A percentile compares a stretch with the other conserved stretches of the same genome.
Conservation (phyloP, 2,113 vertebrate species). For the Dicentrarchus labrax region DNA sequence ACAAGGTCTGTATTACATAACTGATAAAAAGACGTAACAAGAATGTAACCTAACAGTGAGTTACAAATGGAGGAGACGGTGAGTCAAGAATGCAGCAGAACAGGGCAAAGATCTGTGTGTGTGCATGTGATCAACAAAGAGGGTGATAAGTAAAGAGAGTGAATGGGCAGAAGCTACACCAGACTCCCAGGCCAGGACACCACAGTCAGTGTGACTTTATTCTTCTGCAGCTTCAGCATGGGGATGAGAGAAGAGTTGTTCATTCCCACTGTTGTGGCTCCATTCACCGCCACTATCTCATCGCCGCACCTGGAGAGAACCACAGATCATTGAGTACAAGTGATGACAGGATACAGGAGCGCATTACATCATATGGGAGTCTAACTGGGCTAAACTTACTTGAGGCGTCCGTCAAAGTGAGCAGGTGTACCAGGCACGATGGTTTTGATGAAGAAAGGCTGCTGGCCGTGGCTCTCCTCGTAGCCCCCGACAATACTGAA, state of each 20-base stretch:
- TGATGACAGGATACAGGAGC: background rate
- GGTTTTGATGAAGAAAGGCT: constrained; percentile 97
- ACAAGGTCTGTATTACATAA: constrained; percentile 16
- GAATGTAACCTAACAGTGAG: constrained; percentile 1
- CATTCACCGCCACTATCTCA: constrained; percentile 94
- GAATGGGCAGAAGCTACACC: constrained; percentile 75
- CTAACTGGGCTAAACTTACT: constrained; percentile 80
- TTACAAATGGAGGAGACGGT: background rate
- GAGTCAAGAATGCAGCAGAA: constrained; percentile 41
- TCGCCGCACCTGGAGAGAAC: constrained; percentile 89
- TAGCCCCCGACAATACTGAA: constrained; percentile 96
- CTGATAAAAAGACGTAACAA: background rate
- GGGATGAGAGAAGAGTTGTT: constrained; percentile 93
- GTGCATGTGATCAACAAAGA: background rate
- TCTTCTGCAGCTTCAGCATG: constrained; percentile 94
- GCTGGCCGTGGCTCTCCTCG: constrained; percentile 91
- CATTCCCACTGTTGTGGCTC: constrained; percentile 91
- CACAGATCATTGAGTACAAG: background rate
- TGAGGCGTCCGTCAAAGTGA: constrained; percentile 91
- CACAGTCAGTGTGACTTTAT: constrained; percentile 91
- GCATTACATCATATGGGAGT: accelerated
- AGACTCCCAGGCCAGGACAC: constrained; percentile 95
- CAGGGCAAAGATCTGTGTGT: constrained; percentile 15
- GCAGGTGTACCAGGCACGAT: constrained; percentile 94
- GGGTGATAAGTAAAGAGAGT: background rate